Base-by-base conservation (phyloP, 2,797 vertebrate genomes). In the Paguma larvata region DNA sequence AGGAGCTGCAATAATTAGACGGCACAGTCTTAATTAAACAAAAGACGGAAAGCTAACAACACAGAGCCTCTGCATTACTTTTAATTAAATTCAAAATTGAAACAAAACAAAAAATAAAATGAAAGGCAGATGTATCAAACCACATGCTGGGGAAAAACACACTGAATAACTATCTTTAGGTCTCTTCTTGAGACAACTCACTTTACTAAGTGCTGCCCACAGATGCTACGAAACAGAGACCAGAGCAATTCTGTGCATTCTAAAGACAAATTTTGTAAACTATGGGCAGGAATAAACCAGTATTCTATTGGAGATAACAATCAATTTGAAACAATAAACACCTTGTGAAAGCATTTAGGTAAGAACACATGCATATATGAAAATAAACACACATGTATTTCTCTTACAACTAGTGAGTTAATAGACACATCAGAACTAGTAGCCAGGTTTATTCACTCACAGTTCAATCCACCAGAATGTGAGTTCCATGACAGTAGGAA, bases 81-180 rank as follows among this genome's bases (percentile, higher is more conserved):
- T 90, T 80, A 38, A 96, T 90, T 82, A 95, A 97, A 87, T 77
- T 91, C 53, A 91, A 95, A 70, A 72, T 83, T 78, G 96, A 85
- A 92, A 90, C 25, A 91, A 94, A 87, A 48, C 19, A 70, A 84
- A 93, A 97, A 79, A 23, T 25, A 89, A 94, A 85, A 88, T 67
- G 89, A 91, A 89, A 91, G 51, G 56, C 12, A 77, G 46, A 89
- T 75, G 70, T 87, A 86, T 78, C 87, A 46, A 85, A 84, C 78
- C 94, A 87, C 68, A 92, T 77, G 53, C 46, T 93, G 67, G 6
- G 48, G 48, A 85, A 41, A 82, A 34, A 12, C 18, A 51, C n/a
- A 73, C 46, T 65, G 34, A 89, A 63, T 75, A 95, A 88, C 14
- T 78, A 56, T 80, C 48, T 25, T 46, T 30, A 59, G 30, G 32